Percentiles rank a stretch among this genome's conserved stretches.
phyloP scores from a whole-genome alignment of 2,888 invertebrate genomes.

The Cheilosia impressa region DNA sequence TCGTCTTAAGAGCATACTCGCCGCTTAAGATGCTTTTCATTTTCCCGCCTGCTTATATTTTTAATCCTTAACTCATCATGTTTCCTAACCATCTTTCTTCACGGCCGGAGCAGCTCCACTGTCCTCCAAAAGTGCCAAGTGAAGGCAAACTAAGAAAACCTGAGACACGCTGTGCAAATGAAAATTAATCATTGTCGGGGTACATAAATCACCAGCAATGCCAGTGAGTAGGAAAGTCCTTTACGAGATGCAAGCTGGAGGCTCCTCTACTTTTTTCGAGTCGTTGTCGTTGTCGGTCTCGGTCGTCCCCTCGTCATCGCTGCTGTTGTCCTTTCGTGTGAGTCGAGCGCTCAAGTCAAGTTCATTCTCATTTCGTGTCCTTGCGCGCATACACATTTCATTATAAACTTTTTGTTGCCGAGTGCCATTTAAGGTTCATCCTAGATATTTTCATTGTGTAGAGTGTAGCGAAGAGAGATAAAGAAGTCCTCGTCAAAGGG shows the following conservation, averaged over 20 bases:
- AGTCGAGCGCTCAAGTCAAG: slow-evolving; percentile 48
- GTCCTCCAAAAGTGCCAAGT: slow-evolving; percentile 6
- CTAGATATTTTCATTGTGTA: slow-evolving; percentile 25
- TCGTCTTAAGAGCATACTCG: background rate
- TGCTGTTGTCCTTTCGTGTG: slow-evolving; percentile 31
- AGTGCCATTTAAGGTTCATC: slow-evolving; percentile 29
- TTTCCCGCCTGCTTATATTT: slow-evolving; percentile 43
- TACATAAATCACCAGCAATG: slow-evolving; percentile 53
- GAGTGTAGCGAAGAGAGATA: slow-evolving; percentile 9
- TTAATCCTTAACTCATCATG: slow-evolving; percentile 52
- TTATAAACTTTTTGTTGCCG: slow-evolving; percentile 20
- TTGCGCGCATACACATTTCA: slow-evolving; percentile 2
- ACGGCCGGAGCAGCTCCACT: background rate
- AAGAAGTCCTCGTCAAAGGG: slow-evolving; percentile 32
- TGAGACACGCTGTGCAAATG: slow-evolving; percentile 52
- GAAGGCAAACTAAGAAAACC: slow-evolving; percentile 22
- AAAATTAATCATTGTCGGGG: slow-evolving; percentile 63
- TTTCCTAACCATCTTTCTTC: slow-evolving; percentile 11
- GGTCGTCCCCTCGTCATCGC: slow-evolving; percentile 6
- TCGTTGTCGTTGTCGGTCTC: background rate
- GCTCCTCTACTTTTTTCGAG: slow-evolving; percentile 18
- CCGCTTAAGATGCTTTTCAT: slow-evolving; percentile 42
- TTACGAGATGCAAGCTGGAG: slow-evolving; percentile 4
- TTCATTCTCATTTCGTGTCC: slow-evolving; percentile 31
- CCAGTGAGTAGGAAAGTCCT: slow-evolving; percentile 18